A percentile compares a stretch with the other conserved stretches of the same genome.
phyloP scores from a whole-genome alignment of 2,888 invertebrate genomes.

The Geotrupes spiniger region DNA sequence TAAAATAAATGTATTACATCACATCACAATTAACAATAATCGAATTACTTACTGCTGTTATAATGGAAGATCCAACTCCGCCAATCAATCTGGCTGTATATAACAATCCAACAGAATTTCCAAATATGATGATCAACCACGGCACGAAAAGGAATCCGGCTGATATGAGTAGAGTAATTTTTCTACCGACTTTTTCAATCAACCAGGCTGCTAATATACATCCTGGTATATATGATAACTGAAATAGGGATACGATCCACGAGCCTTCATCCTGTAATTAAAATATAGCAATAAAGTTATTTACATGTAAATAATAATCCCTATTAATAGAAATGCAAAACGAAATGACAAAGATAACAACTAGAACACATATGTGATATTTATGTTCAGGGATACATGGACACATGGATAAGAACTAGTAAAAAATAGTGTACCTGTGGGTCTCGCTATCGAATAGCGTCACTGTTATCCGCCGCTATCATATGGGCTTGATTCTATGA shows the following conservation, averaged over 20 bases:
- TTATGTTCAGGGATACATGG: conserved; percentile 56
- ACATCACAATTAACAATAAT: not conserved
- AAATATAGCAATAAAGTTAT: too few relatives aligned
- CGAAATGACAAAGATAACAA: too few relatives aligned
- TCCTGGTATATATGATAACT: conserved; percentile 57
- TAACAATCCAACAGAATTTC: conserved; percentile 51
- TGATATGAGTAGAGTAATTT: conserved; percentile 53
- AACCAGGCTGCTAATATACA: conserved; percentile 56
- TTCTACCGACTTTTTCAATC: conserved; percentile 58
- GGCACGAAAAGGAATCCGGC: conserved; percentile 56
- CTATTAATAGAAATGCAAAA: too few relatives aligned
- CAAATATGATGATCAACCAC: conserved; percentile 47
- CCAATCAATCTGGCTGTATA: conserved; percentile 53
- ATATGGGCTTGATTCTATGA: too few relatives aligned
- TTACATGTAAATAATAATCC: too few relatives aligned
- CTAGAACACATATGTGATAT: too few relatives aligned
- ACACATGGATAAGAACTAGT: conserved; percentile 56
- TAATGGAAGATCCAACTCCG: not conserved
- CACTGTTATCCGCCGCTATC: too few relatives aligned
- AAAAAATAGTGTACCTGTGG: too few relatives aligned
- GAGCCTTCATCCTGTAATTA: conserved; percentile 52
- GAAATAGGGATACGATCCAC: conserved; percentile 58
- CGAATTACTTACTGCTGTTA: not conserved
- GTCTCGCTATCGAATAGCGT: too few relatives aligned
- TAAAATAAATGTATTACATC: conserved; percentile 20